A percentile compares a stretch with the other conserved stretches of the same genome.
Evolutionary conservation across 2,888 invertebrate species (phyloP).

Genomic region (Epinotia brunnichana): DNA sequence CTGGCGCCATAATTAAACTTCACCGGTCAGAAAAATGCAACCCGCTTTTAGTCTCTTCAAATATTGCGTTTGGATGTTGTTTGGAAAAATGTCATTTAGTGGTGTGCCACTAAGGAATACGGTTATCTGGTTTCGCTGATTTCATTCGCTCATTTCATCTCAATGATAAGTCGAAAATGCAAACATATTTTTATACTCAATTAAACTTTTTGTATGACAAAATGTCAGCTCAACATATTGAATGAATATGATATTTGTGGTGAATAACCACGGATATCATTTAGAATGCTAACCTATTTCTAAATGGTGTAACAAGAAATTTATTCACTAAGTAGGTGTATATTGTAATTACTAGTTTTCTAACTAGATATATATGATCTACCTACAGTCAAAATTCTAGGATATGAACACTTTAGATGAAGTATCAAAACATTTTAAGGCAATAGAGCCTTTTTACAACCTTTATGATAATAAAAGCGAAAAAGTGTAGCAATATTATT

Average conservation of each 20-base stretch:
- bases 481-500: constrained; percentile 4
- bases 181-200: background rate
- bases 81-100: too few species aligned
- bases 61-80: too few species aligned
- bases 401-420: background rate
- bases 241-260: too few species aligned
- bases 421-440: constrained; percentile 26
- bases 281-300: background rate
- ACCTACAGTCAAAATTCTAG: background rate
- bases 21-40: too few species aligned
- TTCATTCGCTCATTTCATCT: background rate
- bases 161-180: background rate
- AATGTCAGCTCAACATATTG: too few species aligned
- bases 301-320: background rate
- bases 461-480: constrained; percentile 2
- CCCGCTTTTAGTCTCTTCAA: too few species aligned
- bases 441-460: constrained; percentile 18
- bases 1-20: too few species aligned
- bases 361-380: constrained; percentile 3
- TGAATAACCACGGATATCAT: too few species aligned
- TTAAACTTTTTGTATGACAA: too few species aligned
- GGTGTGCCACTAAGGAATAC: too few species aligned
- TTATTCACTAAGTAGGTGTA: background rate
- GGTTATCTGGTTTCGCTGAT: too few species aligned
- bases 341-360: background rate